Conservation (phyloP, 2,888 invertebrate genomes). For the Copidosoma aretas region DNA sequence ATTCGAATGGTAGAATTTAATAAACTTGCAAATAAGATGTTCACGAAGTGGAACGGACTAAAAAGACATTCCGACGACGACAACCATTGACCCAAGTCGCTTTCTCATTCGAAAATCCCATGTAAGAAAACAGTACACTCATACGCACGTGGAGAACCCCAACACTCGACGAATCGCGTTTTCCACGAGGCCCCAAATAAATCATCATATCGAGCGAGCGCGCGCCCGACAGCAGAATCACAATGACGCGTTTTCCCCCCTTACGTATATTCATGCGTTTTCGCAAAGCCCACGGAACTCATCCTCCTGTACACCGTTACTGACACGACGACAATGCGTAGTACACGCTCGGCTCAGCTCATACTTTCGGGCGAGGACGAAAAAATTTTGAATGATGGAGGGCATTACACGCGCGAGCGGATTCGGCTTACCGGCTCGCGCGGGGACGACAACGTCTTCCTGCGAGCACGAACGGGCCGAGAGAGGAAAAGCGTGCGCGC, state of each 20-base stretch:
- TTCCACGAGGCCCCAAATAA: background rate
- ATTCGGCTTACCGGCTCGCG: background rate
- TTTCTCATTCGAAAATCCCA: background rate
- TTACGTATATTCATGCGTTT: too few species aligned
- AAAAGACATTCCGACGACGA: background rate
- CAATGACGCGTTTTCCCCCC: background rate
- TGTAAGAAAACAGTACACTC: background rate
- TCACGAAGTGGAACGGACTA: too few species aligned
- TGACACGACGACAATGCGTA: background rate
- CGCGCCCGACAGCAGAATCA: background rate
- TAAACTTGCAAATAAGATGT: background rate
- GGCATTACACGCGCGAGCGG: slow-evolving; percentile 29
- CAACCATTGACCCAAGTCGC: background rate
- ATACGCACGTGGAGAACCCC: too few species aligned
- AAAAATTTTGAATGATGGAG: slow-evolving; percentile 28
- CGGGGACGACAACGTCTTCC: slow-evolving; percentile 20
- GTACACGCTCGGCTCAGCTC: too few species aligned
- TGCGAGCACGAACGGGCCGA: background rate
- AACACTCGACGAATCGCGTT: background rate
- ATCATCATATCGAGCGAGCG: background rate
- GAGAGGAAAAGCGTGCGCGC: slow-evolving; percentile 4
- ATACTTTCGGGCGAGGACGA: background rate
- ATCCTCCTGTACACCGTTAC: background rate
- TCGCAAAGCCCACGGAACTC: background rate
- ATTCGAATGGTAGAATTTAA: background rate